Conservation (phyloP, 1,140 invertebrate genomes). For the Eumaeus atala region DNA sequence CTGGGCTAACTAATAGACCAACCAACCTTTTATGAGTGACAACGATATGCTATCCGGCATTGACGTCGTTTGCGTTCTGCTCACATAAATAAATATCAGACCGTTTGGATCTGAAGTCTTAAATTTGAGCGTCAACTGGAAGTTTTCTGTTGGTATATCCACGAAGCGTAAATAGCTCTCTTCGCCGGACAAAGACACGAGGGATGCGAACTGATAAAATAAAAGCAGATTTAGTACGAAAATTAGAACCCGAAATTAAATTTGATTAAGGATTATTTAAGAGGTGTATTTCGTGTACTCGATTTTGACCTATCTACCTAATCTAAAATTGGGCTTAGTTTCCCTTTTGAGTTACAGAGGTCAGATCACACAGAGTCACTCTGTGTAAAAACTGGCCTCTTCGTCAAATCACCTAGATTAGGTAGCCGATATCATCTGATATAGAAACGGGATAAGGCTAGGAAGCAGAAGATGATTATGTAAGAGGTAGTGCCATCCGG, state of each 20-base stretch:
- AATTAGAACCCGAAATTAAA: not conserved
- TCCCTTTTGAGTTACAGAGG: no score
- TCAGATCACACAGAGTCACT: no score
- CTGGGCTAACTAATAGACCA: conserved; percentile 8
- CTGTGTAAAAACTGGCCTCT: no score
- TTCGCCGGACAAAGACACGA: conserved; percentile 68
- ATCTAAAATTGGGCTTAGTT: no score
- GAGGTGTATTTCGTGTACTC: no score
- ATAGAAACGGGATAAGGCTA: no score
- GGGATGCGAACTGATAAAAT: conserved; percentile 75
- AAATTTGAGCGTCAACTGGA: conserved; percentile 91
- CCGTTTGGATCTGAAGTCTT: conserved; percentile 86
- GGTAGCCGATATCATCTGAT: no score
- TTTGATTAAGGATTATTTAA: not conserved
- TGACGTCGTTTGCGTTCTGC: conserved; percentile 45
- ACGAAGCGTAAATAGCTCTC: conserved; percentile 80
- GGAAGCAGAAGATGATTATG: no score
- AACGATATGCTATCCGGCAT: conserved; percentile 54
- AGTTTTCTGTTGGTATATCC: conserved; percentile 75
- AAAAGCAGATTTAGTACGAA: conserved; percentile 2
- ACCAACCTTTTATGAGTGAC: conserved; percentile 46
- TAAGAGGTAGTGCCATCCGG: no score
- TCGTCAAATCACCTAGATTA: no score
- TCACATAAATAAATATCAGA: conserved; percentile 78
- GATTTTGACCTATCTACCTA: no score